Percentiles rank a stretch among this genome's conserved stretches.
Evolutionary conservation across 2,888 invertebrate genomes (phyloP).

Genomic region (Eupithecia abbreviata): DNA sequence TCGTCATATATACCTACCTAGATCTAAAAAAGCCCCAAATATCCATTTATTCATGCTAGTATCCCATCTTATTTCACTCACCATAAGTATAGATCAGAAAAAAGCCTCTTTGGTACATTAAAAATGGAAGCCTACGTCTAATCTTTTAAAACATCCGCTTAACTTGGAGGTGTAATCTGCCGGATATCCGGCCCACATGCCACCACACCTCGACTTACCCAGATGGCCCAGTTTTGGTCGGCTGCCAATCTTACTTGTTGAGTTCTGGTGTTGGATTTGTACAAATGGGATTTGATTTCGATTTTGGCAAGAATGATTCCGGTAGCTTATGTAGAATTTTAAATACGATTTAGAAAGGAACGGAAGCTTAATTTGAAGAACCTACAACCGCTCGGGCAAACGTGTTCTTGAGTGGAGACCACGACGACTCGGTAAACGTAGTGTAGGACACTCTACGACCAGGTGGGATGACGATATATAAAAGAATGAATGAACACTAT

Average conservation of each 20-base stretch:
- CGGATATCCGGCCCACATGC: constrained; percentile 33
- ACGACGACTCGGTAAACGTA: too few relatives aligned
- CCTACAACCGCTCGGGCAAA: too few relatives aligned
- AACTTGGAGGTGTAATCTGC: constrained; percentile 25
- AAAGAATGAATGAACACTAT: too few relatives aligned
- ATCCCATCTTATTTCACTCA: background rate
- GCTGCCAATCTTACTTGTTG: constrained; percentile 14
- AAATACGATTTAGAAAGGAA: too few relatives aligned
- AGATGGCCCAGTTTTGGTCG: constrained; percentile 1
- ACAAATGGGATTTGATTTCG: background rate
- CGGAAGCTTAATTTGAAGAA: too few relatives aligned
- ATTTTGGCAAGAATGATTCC: background rate
- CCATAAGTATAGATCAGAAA: constrained; percentile 3
- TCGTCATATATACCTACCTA: too few relatives aligned
- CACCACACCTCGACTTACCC: constrained; percentile 18
- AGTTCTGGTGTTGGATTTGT: background rate
- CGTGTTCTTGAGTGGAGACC: too few relatives aligned
- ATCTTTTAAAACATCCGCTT: constrained; percentile 25
- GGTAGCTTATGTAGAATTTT: background rate
- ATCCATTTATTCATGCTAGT: background rate
- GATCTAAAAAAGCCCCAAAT: background rate
- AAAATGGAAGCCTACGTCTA: constrained; percentile 12
- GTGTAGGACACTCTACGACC: too few relatives aligned
- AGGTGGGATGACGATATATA: too few relatives aligned
- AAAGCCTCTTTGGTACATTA: constrained; percentile 5